phyloP scores from a whole-genome alignment of 1,140 invertebrate species.

The Grapholita molesta region DNA sequence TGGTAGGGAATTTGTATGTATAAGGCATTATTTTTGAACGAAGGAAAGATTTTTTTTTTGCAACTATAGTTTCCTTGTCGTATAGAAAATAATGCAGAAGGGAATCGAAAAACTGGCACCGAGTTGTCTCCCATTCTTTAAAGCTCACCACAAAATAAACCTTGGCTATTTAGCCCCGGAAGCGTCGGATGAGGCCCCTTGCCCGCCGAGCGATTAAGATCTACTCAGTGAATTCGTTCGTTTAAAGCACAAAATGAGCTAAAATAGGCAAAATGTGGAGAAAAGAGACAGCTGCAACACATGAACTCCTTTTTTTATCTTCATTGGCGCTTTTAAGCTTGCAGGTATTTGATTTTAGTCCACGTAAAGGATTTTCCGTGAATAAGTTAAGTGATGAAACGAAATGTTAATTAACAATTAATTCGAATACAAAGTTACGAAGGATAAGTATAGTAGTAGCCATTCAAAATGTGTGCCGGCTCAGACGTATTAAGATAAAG shows the following conservation, averaged over 20 bases:
- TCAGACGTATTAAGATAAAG: constrained; percentile 33
- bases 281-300: neutral
- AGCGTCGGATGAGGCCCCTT: constrained; percentile 60
- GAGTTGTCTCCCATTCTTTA: constrained; percentile 49
- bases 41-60: no score
- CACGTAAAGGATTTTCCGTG: neutral
- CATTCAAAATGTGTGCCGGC: neutral
- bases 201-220: constrained; percentile 60
- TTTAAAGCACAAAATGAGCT: constrained; percentile 62
- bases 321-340: neutral
- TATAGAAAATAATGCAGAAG: constrained; percentile 23
- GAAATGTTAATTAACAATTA: neutral
- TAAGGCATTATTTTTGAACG: no score
- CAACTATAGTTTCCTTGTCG: no score
- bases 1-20: no score
- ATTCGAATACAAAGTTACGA: neutral
- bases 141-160: constrained; percentile 66
- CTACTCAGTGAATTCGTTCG: constrained; percentile 61
- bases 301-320: neutral
- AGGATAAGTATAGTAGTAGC: neutral
- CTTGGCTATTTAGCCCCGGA: constrained; percentile 61
- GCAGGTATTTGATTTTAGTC: neutral
- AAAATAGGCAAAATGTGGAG: constrained; percentile 29
- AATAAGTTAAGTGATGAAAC: neutral
- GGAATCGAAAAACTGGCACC: constrained; percentile 9